Percentiles rank a stretch among this genome's conserved stretches.
Conservation (phyloP, 2,797 vertebrate genomes). For the Tapera naevia region DNA sequence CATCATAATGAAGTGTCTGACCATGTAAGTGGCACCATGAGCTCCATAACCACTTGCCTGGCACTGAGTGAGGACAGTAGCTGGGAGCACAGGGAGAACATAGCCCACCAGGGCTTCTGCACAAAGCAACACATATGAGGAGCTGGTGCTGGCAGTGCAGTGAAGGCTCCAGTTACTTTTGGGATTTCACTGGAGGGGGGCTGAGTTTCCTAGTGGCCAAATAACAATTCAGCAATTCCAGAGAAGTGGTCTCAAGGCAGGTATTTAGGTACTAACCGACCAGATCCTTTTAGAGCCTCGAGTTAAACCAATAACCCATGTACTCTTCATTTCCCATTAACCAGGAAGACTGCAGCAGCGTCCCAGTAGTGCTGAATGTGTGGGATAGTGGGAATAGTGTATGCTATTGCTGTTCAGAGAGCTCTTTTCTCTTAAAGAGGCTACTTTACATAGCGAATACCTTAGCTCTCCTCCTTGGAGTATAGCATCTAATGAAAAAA, state of each 20-base stretch:
- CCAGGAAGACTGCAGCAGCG: not conserved
- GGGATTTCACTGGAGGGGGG: not conserved
- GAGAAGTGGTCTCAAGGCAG: not conserved
- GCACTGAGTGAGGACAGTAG: not conserved
- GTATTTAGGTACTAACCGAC: not conserved
- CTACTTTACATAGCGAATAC: not conserved
- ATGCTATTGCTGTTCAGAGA: not conserved
- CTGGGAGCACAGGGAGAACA: not conserved
- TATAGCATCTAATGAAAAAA: not conserved
- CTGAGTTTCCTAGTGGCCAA: not conserved
- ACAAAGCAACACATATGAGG: not conserved
- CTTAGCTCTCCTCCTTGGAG: not conserved
- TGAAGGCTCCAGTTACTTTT: not conserved
- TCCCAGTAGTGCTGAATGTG: not conserved
- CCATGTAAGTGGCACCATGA: fast-evolving
- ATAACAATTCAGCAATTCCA: not conserved
- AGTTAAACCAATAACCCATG: not conserved
- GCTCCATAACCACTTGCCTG: not conserved
- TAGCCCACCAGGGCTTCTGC: not conserved
- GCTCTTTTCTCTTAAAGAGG: not conserved
- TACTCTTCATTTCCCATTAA: not conserved
- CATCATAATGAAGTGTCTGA: not conserved
- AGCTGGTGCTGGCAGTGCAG: not conserved
- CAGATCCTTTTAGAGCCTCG: not conserved
- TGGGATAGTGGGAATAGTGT: not conserved